Base-by-base conservation (phyloP, 2,797 vertebrate species). In the Lagorchestes hirsutus region DNA sequence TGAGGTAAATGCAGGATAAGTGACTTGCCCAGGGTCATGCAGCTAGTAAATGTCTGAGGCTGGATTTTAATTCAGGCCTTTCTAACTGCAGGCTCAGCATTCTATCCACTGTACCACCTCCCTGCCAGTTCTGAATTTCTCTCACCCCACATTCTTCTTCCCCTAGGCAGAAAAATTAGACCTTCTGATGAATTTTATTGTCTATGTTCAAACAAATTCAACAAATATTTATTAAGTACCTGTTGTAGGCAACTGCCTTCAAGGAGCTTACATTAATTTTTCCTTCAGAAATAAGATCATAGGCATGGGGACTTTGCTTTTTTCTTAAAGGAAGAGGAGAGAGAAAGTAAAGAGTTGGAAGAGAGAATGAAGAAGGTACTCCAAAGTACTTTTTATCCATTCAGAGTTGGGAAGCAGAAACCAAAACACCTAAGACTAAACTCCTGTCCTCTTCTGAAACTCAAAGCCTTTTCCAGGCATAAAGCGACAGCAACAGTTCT, bases 301-400 rank as follows among this genome's bases (percentile, higher is more conserved):
- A 87, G 40, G 13, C 22, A 27, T 3, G 40, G 10, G 93, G 94
- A 96, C 95, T 95, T 97, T 96, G 95, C 52, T 94, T 94, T 24
- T 94, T 55, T 96, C 92, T 87, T 97, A 94, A 97, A 91, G 55
- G 74, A 82, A 82, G n/a, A 97, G 56, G 55, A 95, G 54, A 96
- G 59, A 93, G 93, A 97, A 97, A 97, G 97, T 98, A 94, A 92
- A 97, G 97, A 96, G 97, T 97, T 96, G 95, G 96, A 97, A 97
- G 96, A 95, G 95, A 97, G 96, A 92, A 31, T 90, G 91, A 91
- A 55, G 92, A 92, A 55, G 3, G 62, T 97, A 95, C 97, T 97
- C 97, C 97, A 82, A 95, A 97, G 90, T 90, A 9, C 91, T 94
- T 90, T 95, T 91, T 96, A 3, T 46, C 94, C 94, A 93, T 54